Percentiles rank a stretch among this genome's conserved stretches.
Evolutionary conservation across 1,140 invertebrate species (phyloP).

Genomic region (Ditylenchus dipsaci): DNA sequence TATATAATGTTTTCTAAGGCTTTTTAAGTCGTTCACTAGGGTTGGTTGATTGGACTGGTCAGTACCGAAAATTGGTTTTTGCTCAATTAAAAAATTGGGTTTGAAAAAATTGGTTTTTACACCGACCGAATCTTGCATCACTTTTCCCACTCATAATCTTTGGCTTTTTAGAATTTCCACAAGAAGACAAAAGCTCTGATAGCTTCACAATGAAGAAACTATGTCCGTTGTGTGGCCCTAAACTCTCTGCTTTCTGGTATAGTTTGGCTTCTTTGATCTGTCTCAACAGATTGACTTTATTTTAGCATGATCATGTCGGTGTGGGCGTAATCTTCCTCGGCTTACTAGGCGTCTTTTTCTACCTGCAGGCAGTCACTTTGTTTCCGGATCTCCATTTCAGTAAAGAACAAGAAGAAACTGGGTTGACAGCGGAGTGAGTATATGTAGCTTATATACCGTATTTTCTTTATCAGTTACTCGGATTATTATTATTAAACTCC

Average conservation of each 20-base stretch:
- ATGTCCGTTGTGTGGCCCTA: slow-evolving; percentile 55
- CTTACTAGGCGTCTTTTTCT: slow-evolving; percentile 55
- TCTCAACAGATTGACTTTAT: background rate
- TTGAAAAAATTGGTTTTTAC: too few relatives aligned
- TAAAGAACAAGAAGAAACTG: slow-evolving; percentile 31
- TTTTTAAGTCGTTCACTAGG: too few relatives aligned
- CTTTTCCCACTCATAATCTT: too few relatives aligned
- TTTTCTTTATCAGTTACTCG: too few relatives aligned
- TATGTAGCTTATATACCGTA: background rate
- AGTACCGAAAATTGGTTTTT: too few relatives aligned
- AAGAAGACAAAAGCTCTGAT: too few relatives aligned
- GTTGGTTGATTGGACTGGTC: too few relatives aligned
- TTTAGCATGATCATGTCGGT: slow-evolving; percentile 58
- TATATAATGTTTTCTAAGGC: too few relatives aligned
- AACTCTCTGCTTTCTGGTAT: slow-evolving; percentile 57
- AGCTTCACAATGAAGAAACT: slow-evolving; percentile 44
- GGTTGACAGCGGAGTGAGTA: slow-evolving; percentile 20
- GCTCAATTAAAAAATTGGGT: too few relatives aligned
- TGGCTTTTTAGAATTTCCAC: too few relatives aligned
- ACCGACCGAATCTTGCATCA: too few relatives aligned
- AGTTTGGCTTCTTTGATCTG: slow-evolving; percentile 19
- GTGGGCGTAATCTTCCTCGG: slow-evolving; percentile 57
- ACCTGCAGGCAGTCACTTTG: slow-evolving; percentile 52
- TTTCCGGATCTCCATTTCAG: slow-evolving; percentile 53
- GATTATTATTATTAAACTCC: too few relatives aligned